These are phyloP conservation scores for Polydrusus tereticollis DNA, from an alignment of 2,888 invertebrate genomes.

Conservation along the genomic window DNA sequence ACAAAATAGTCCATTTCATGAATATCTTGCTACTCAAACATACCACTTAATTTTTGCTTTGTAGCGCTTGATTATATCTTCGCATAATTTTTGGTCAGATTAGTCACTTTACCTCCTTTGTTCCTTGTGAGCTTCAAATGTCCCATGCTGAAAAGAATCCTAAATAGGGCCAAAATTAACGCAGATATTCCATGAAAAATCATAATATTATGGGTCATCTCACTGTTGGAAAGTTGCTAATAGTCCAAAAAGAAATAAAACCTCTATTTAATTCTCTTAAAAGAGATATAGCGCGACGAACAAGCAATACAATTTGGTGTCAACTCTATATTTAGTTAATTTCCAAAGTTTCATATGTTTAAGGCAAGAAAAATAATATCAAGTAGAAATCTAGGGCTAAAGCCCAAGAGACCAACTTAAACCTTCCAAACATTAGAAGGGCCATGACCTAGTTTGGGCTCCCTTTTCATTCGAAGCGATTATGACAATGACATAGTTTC, in stretches of 20 bases:
- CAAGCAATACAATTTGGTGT: neutral
- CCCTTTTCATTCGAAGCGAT: neutral
- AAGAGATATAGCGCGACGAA: neutral
- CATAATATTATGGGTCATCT: too few species aligned
- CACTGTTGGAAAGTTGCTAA: neutral
- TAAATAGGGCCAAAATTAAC: too few species aligned
- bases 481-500: neutral
- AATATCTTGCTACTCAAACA: too few species aligned
- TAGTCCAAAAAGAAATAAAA: neutral
- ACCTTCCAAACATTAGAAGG: neutral
- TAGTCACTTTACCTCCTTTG: too few species aligned
- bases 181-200: too few species aligned
- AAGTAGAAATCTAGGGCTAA: neutral
- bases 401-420: neutral
- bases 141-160: too few species aligned
- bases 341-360: conserved; percentile 6
- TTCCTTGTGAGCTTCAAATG: too few species aligned
- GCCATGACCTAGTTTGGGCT: neutral
- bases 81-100: too few species aligned
- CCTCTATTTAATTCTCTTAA: neutral
- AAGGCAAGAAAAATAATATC: conserved; percentile 1
- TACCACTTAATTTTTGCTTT: too few species aligned
- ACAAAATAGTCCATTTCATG: too few species aligned
- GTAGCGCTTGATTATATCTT: too few species aligned
- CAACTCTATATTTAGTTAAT: neutral